Conservation (phyloP, 1,140 invertebrate genomes). For the Pteromalus puparum region DNA sequence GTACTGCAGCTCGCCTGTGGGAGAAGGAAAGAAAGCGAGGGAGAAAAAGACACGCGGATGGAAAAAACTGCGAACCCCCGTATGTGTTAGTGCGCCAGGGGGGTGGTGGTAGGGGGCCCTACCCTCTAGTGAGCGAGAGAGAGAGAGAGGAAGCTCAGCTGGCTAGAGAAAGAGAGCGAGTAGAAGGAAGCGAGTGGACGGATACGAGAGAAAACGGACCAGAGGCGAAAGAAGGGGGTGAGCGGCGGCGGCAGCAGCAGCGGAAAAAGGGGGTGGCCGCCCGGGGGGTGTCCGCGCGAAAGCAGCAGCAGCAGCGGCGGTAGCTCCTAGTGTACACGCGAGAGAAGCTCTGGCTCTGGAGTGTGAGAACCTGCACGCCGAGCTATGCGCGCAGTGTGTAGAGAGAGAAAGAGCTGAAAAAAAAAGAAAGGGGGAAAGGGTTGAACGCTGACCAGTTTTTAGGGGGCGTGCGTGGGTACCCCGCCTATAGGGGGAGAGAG, state of each 20-base stretch:
- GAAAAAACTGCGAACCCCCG: constrained; percentile 52
- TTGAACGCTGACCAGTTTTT: constrained; percentile 15
- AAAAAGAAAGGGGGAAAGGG: constrained; percentile 13
- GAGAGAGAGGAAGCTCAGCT: constrained; percentile 23
- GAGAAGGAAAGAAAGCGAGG: constrained; percentile 47
- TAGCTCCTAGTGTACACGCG: constrained; percentile 54
- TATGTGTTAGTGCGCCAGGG: constrained; percentile 28
- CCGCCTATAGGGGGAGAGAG: not conserved
- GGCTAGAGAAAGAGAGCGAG: not conserved
- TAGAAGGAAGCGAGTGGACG: not conserved
- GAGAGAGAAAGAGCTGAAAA: constrained; percentile 54
- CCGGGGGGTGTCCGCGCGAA: constrained; percentile 47
- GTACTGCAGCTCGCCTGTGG: constrained; percentile 24
- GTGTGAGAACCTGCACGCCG: constrained; percentile 56
- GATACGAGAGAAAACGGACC: constrained; percentile 40
- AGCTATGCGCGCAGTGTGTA: constrained; percentile 54
- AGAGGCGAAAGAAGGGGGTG: constrained; percentile 50
- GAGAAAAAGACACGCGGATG: constrained; percentile 48
- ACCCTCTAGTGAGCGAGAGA: not conserved
- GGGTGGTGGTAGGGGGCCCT: constrained; percentile 9
- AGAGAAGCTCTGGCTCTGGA: constrained; percentile 50
- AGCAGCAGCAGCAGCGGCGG: constrained; percentile 9
- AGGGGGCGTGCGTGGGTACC: not conserved
- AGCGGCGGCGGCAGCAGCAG: not conserved
- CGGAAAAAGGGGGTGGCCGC: constrained; percentile 35